Percentiles rank a stretch among this genome's conserved stretches.
Evolutionary conservation across 2,888 invertebrate species (phyloP).

Genomic region (Hololepta plana): DNA sequence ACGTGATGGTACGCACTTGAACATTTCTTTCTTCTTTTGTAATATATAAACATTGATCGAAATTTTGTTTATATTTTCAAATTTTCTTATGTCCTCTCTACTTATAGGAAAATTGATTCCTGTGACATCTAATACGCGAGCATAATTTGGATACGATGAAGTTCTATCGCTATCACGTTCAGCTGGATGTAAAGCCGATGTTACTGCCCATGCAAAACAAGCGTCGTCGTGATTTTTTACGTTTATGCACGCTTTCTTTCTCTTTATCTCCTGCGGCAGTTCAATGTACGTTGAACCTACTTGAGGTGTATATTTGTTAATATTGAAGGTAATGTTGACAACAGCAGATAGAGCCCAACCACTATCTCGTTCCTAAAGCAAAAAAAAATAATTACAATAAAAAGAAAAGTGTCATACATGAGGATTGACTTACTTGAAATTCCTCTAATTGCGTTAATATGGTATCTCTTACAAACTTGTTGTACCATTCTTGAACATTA

Average conservation of each 20-base stretch:
- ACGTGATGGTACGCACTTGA: too few relatives aligned
- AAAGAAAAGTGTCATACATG: too few relatives aligned
- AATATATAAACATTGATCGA: too few relatives aligned
- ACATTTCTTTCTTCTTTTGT: too few relatives aligned
- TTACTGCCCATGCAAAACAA: slow-evolving; percentile 14
- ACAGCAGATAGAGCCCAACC: slow-evolving; percentile 1
- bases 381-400: too few relatives aligned
- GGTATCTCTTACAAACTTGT: too few relatives aligned
- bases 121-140: neutral
- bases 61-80: slow-evolving; percentile 1
- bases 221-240: slow-evolving; percentile 14
- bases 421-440: too few relatives aligned
- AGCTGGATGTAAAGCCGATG: slow-evolving; percentile 12
- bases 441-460: too few relatives aligned
- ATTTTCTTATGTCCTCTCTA: slow-evolving; percentile 1
- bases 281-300: slow-evolving; percentile 1
- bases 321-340: neutral
- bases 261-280: slow-evolving; percentile 11
- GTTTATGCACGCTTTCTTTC: slow-evolving; percentile 13
- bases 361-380: slow-evolving; percentile 1
- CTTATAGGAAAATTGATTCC: slow-evolving; percentile 1
- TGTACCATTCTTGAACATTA: too few relatives aligned
- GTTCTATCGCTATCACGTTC: slow-evolving; percentile 4
- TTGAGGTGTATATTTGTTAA: neutral
- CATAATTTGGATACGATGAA: slow-evolving; percentile 2